Conservation (phyloP, 2,888 invertebrate genomes). For the Monoplex corrugatus region DNA sequence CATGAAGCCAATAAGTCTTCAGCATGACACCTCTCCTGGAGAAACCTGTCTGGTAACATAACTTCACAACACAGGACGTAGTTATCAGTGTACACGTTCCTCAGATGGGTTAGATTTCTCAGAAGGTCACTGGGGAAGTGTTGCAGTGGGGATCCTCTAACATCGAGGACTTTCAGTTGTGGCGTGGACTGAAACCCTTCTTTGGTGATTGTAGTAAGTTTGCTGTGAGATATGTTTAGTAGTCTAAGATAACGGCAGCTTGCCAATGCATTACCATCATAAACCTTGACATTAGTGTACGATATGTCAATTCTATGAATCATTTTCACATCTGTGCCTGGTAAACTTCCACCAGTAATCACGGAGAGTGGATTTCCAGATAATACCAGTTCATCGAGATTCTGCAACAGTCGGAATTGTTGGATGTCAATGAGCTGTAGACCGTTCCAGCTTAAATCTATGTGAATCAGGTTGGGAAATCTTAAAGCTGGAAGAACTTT, state of each 20-base stretch:
- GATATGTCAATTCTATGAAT: background rate
- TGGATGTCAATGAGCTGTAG: background rate
- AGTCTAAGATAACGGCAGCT: conserved; percentile 80
- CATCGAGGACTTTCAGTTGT: background rate
- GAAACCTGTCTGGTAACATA: background rate
- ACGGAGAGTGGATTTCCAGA: conserved; percentile 6
- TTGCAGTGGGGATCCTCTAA: background rate
- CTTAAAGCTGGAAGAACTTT: background rate
- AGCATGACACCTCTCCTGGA: background rate
- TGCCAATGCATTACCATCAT: conserved; percentile 66
- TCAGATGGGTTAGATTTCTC: background rate
- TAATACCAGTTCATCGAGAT: background rate
- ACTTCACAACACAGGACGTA: background rate
- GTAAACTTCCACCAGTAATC: background rate
- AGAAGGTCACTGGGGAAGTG: background rate
- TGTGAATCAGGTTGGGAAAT: background rate
- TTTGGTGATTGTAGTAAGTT: background rate
- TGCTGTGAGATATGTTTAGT: background rate
- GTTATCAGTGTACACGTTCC: background rate
- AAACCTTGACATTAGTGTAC: background rate
- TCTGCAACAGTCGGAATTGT: background rate
- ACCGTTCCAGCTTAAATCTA: background rate
- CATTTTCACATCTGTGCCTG: background rate
- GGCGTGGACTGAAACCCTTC: background rate
- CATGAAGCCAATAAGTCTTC: background rate